These are phyloP conservation scores for Sylvilagus bachmani DNA, from an alignment of 2,113 vertebrate species.

Conservation along the genomic window DNA sequence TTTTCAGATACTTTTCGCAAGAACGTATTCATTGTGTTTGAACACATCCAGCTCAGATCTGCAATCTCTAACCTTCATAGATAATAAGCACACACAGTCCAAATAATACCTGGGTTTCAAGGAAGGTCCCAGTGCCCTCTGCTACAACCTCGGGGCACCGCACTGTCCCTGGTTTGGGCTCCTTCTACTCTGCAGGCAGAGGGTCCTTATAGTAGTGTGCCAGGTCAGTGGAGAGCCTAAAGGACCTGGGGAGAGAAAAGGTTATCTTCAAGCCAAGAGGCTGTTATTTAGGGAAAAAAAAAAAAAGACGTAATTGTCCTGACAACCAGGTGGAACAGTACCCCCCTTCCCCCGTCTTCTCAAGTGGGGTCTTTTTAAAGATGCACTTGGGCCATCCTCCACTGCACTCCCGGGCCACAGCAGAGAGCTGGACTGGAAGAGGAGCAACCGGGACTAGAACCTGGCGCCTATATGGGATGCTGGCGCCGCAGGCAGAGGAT, in stretches of 20 bases:
- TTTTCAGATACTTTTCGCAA: not conserved
- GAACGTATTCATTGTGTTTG: conserved; percentile 45
- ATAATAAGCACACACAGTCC: not conserved
- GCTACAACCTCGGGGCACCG: not conserved
- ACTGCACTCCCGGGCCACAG: no score
- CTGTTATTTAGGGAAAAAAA: not conserved
- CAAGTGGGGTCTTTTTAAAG: not conserved
- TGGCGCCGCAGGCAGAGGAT: no score
- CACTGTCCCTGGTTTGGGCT: not conserved
- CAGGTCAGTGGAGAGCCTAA: not conserved
- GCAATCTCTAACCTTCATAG: not conserved
- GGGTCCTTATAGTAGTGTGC: not conserved
- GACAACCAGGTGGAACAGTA: not conserved
- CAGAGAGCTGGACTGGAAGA: no score
- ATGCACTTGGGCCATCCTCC: no score
- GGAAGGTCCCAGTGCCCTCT: conserved; percentile 12
- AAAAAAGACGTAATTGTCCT: conserved; percentile 26
- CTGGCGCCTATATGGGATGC: no score
- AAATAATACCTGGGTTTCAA: conserved; percentile 30
- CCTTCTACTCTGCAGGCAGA: not conserved
- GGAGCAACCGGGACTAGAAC: no score
- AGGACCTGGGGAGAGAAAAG: no score
- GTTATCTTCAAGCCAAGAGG: not conserved
- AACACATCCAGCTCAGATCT: not conserved
- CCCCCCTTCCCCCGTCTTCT: not conserved